A percentile compares a stretch with the other conserved stretches of the same genome.
Conservation (phyloP, 2,797 vertebrate species). For the Pantherophis vulpinus region DNA sequence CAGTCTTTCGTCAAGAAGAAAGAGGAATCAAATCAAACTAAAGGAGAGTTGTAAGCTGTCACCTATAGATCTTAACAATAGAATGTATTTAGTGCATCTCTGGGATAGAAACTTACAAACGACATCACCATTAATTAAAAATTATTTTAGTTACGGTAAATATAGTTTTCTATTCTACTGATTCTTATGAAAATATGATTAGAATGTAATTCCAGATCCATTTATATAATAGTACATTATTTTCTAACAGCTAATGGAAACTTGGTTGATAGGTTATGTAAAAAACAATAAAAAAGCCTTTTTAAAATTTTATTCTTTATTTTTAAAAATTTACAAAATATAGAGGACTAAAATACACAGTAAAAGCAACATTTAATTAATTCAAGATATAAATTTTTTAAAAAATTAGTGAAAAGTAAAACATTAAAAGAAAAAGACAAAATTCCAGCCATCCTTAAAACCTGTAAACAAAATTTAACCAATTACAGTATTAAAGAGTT, state of each 20-base stretch:
- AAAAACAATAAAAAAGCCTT: not conserved
- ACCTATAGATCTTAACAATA: not conserved
- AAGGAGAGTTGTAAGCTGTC: not conserved
- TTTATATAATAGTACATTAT: not conserved
- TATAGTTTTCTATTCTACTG: not conserved
- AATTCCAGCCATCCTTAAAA: not conserved
- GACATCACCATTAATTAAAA: not conserved
- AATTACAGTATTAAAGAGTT: not conserved
- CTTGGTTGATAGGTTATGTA: not conserved
- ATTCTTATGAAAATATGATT: not conserved
- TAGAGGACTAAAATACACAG: not conserved
- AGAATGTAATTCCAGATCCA: not conserved
- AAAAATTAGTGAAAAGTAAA: not conserved
- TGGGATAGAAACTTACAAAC: not conserved
- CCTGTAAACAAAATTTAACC: not conserved
- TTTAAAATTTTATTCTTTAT: not conserved
- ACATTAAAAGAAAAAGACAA: not conserved
- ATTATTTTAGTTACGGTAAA: not conserved
- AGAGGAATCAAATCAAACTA: not conserved
- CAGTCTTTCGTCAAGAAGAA: not conserved
- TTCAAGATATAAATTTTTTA: not conserved
- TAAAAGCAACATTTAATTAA: not conserved
- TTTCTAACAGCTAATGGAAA: not conserved
- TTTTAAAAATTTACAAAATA: not conserved
- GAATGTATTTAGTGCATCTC: not conserved